These are phyloP conservation scores for Limenitis camilla DNA, from an alignment of 2,888 invertebrate species.

Conservation along the genomic window DNA sequence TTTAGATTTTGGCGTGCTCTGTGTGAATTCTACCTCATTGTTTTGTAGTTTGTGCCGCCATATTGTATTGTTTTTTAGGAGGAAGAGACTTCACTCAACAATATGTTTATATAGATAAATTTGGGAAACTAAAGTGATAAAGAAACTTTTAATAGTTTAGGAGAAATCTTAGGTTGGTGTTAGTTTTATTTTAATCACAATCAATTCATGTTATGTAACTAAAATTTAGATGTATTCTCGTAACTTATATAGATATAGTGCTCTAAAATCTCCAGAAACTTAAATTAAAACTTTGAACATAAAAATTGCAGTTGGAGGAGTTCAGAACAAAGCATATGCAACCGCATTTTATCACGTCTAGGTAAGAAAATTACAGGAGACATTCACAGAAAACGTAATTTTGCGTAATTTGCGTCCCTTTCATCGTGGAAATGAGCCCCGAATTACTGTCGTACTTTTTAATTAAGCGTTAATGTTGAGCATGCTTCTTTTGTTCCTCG, in stretches of 20 bases:
- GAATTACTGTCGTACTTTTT: conserved; percentile 24
- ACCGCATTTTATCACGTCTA: conserved; percentile 3
- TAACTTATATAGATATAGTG: background rate
- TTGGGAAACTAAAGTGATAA: too few relatives aligned
- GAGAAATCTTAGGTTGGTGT: too few relatives aligned
- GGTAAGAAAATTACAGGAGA: conserved; percentile 10
- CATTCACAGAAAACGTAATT: conserved; percentile 11
- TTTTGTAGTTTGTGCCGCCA: too few relatives aligned
- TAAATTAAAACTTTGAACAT: background rate
- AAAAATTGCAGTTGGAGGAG: background rate
- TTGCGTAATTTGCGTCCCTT: conserved; percentile 19
- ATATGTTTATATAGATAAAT: too few relatives aligned
- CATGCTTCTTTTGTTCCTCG: conserved; percentile 11
- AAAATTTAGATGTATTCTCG: background rate
- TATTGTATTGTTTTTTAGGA: too few relatives aligned
- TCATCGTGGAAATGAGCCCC: conserved; percentile 18
- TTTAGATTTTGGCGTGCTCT: too few relatives aligned
- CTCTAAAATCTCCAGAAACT: background rate
- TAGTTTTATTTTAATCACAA: too few relatives aligned
- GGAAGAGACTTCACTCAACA: too few relatives aligned
- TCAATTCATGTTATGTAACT: too few relatives aligned
- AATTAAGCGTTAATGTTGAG: conserved; percentile 21
- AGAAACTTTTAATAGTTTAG: too few relatives aligned
- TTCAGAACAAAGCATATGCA: background rate
- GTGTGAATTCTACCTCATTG: too few relatives aligned